phyloP scores from a whole-genome alignment of 2,888 invertebrate species.

The Napeogenes sylphis region DNA sequence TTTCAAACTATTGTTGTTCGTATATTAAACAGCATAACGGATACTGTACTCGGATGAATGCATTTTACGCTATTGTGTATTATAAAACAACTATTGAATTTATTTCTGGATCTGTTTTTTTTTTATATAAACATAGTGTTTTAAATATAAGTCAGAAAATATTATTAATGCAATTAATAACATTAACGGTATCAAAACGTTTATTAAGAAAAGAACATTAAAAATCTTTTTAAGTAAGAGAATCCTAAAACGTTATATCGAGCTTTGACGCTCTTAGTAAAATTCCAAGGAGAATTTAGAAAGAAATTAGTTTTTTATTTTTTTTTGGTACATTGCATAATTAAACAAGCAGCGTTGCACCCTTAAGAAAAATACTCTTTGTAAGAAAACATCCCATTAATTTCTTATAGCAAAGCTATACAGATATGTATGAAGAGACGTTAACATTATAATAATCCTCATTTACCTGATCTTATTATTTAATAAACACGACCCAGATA shows the following conservation, averaged over 20 bases:
- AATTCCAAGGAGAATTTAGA: not conserved
- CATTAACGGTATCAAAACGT: not conserved
- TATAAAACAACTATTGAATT: slow-evolving; percentile 9
- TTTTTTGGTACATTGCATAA: not conserved
- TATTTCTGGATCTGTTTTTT: slow-evolving; percentile 9
- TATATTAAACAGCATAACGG: slow-evolving; percentile 12
- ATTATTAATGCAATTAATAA: too few species aligned
- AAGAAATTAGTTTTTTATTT: slow-evolving; percentile 1
- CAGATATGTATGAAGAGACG: too few species aligned
- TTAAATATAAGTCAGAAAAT: too few species aligned
- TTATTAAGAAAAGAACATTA: not conserved
- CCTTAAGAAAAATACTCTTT: not conserved
- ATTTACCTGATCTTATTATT: too few species aligned
- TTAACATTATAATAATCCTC: too few species aligned
- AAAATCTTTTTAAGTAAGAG: not conserved
- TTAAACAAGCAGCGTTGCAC: slow-evolving; percentile 6
- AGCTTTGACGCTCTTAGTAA: slow-evolving; percentile 1
- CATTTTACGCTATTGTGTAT: slow-evolving; percentile 9
- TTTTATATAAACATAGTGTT: not conserved
- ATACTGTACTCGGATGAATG: slow-evolving; percentile 10
- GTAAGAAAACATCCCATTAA: too few species aligned
- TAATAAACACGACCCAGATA: too few species aligned
- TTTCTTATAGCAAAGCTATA: too few species aligned
- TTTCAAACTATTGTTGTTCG: slow-evolving; percentile 1
- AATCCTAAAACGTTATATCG: not conserved